These are phyloP conservation scores for Coreius guichenoti DNA, from an alignment of 2,797 vertebrate species.

Conservation along the genomic window DNA sequence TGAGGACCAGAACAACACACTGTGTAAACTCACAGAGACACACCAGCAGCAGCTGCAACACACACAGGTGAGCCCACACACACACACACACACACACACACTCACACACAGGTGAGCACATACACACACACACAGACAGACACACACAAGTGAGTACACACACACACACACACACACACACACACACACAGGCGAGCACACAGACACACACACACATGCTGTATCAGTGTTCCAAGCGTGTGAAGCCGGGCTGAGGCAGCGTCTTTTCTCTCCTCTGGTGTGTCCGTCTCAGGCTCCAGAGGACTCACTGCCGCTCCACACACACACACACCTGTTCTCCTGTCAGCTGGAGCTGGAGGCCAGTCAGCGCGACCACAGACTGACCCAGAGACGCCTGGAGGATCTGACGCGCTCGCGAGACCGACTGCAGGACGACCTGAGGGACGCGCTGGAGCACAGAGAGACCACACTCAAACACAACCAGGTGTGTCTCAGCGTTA, in stretches of 20 bases:
- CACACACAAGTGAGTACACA: too few relatives aligned
- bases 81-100: neutral
- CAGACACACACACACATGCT: too few relatives aligned
- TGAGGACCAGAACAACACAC: conserved; percentile 87
- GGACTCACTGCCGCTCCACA: conserved; percentile 71
- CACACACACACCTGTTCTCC: conserved; percentile 84
- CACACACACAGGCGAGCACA: too few relatives aligned
- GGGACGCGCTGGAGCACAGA: conserved; percentile 85
- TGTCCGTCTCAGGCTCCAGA: conserved; percentile 73
- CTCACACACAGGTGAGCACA: too few relatives aligned
- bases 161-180: too few relatives aligned
- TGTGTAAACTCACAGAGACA: conserved; percentile 88
- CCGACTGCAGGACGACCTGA: conserved; percentile 80
- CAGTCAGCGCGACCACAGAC: conserved; percentile 81
- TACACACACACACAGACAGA: too few relatives aligned
- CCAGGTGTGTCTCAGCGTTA: conserved; percentile 76
- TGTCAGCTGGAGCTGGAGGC: conserved; percentile 89
- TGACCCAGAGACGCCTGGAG: conserved; percentile 84
- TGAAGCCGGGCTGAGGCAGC: too few relatives aligned
- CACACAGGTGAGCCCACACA: conserved; percentile 75
- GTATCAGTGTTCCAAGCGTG: neutral
- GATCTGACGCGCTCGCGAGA: conserved; percentile 80
- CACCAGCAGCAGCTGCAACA: conserved; percentile 85
- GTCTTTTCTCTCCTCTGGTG: neutral
- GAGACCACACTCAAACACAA: conserved; percentile 90